phyloP scores from a whole-genome alignment of 2,888 invertebrate species.

The Mamestra brassicae region DNA sequence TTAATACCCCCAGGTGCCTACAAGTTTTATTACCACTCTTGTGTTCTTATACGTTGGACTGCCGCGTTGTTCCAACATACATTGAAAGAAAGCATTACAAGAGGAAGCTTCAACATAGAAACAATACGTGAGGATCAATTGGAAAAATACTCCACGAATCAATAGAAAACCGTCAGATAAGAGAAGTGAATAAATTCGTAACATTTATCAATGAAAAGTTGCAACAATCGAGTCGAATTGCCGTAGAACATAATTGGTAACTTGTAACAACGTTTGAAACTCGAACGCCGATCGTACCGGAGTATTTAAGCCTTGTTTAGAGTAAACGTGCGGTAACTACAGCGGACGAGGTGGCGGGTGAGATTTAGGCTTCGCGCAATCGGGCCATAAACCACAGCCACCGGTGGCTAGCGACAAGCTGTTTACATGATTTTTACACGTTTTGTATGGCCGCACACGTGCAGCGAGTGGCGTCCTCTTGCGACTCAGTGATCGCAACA shows the following conservation, averaged over 20 bases:
- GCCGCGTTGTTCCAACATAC: too few relatives aligned
- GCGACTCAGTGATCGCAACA: too few relatives aligned
- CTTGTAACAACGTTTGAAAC: slow-evolving; percentile 23
- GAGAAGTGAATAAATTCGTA: slow-evolving; percentile 7
- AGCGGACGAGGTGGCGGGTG: not conserved
- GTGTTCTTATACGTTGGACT: too few relatives aligned
- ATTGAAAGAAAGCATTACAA: too few relatives aligned
- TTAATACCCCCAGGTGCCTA: too few relatives aligned
- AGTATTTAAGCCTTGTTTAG: not conserved
- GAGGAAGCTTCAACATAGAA: too few relatives aligned
- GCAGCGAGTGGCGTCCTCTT: too few relatives aligned
- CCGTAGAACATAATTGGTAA: slow-evolving; percentile 33
- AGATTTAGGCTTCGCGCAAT: not conserved
- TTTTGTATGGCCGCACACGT: too few relatives aligned
- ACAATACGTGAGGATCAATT: not conserved
- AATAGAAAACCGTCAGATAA: not conserved
- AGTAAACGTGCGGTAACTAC: not conserved
- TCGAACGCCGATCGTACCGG: slow-evolving; percentile 11
- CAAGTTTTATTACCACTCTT: too few relatives aligned
- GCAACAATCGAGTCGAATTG: slow-evolving; percentile 31
- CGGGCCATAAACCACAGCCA: too few relatives aligned
- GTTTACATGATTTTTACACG: too few relatives aligned
- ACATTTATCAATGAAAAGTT: slow-evolving; percentile 25
- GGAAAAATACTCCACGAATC: not conserved
- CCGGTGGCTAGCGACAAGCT: too few relatives aligned